These are phyloP conservation scores for zebrafish (Danio rerio) DNA, from an alignment of 2,113 vertebrate genomes.

Conservation along the genomic window GRCz12tu NC_133181.1:46897501-46898000, in stretches of 20 bases:
- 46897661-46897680: neutral
- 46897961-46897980: too few species aligned
- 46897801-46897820: neutral
- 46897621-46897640: neutral
- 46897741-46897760: constrained; percentile 70
- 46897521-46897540: too few species aligned
- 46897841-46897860: neutral
- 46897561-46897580: too few species aligned
- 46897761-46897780: constrained; percentile 67
- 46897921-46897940: neutral
- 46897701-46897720: constrained; percentile 44
- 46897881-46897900: neutral
- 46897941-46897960: constrained; percentile 3
- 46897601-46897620: too few species aligned
- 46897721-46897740: constrained; percentile 65
- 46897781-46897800: constrained; percentile 68
- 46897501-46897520: too few species aligned
- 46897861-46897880: too few species aligned
- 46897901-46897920: neutral
- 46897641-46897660: constrained; percentile 10
- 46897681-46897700: neutral
- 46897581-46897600: too few species aligned
- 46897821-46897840: neutral
- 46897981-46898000: too few species aligned
- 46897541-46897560: too few species aligned